Conservation (phyloP, 2,113 vertebrate species). For the Lagenorhynchus albirostris region DNA sequence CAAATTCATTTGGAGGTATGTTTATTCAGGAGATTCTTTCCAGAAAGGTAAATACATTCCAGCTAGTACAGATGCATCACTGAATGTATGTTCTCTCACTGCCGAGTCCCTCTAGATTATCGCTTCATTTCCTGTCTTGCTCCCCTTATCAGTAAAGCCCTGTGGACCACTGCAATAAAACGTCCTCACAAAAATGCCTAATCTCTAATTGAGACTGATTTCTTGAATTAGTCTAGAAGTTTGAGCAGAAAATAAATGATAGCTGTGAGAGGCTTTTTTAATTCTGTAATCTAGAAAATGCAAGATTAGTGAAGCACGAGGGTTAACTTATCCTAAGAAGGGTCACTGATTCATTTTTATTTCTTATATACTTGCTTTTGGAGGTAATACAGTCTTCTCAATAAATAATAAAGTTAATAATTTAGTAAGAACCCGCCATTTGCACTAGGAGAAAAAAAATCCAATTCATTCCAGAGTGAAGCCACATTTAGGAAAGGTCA, state of each 20-base stretch:
- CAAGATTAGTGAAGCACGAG: not conserved
- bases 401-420: not conserved
- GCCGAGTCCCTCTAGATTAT: too few relatives aligned
- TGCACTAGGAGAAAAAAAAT: not conserved
- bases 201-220: not conserved
- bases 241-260: not conserved
- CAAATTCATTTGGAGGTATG: not conserved
- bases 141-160: not conserved
- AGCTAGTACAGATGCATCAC: not conserved
- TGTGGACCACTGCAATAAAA: not conserved
- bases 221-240: not conserved
- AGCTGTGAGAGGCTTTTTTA: not conserved
- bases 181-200: not conserved
- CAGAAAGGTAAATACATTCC: not conserved
- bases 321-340: not conserved
- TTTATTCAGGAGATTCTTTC: not conserved
- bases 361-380: not conserved
- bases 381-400: not conserved
- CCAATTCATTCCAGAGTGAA: not conserved
- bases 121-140: not conserved
- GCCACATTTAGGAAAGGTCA: not conserved
- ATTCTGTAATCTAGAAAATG: not conserved
- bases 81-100: not conserved
- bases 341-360: not conserved
- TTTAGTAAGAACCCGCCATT: not conserved